Percentiles rank a stretch among this genome's conserved stretches.
Conservation (phyloP, 1,140 invertebrate species). For the Heliconius eleuchia region DNA sequence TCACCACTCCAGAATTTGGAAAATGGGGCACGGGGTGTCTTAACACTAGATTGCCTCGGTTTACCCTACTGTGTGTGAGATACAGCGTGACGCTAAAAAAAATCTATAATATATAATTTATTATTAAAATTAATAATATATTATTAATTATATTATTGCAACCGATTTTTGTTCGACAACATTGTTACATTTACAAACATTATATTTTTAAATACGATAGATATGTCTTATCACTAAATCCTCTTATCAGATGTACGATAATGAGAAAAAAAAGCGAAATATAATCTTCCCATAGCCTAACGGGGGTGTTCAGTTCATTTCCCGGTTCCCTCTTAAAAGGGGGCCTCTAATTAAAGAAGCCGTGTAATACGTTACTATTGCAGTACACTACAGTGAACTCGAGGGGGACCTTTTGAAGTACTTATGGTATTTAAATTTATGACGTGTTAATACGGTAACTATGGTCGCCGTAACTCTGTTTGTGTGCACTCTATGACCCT, state of each 20-base stretch:
- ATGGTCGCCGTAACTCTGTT: neutral
- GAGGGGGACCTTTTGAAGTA: neutral
- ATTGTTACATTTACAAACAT: too few species aligned
- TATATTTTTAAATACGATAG: too few species aligned
- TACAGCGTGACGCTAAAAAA: too few species aligned
- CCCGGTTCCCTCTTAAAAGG: neutral
- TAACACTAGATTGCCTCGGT: too few species aligned
- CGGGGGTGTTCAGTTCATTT: neutral
- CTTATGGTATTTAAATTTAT: neutral
- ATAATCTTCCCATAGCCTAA: conserved; percentile 1
- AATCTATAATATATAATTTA: too few species aligned
- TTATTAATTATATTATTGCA: too few species aligned
- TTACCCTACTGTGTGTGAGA: too few species aligned
- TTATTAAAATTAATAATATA: too few species aligned
- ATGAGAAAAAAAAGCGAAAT: neutral
- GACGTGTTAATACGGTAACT: neutral
- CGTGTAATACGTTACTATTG: conserved; percentile 5
- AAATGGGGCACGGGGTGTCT: too few species aligned
- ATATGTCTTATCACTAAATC: neutral
- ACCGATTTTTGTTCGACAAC: too few species aligned
- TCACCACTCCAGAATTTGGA: too few species aligned
- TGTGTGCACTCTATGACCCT: neutral
- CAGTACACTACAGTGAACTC: conserved; percentile 7
- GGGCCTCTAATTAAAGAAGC: conserved; percentile 14
- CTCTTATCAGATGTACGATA: neutral